phyloP scores from a whole-genome alignment of 2,888 invertebrate species.

The Rhagium mordax region DNA sequence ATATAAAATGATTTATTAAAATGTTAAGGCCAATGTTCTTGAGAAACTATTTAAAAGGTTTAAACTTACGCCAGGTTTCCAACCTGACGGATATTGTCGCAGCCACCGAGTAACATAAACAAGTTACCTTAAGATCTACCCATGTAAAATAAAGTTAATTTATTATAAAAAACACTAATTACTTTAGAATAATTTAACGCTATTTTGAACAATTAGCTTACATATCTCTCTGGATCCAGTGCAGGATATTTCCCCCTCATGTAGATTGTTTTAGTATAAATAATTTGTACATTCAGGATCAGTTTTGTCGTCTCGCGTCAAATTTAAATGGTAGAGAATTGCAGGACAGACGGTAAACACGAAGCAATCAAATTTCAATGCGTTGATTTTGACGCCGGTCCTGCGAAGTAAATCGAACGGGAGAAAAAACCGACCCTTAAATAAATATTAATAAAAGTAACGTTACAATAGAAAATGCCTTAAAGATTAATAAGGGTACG shows the following conservation, averaged over 20 bases:
- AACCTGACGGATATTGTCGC: not conserved
- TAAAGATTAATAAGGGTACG: constrained; percentile 41
- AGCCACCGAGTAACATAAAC: constrained; percentile 21
- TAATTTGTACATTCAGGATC: constrained; percentile 37
- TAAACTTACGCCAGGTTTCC: not conserved
- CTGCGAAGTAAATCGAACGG: too few relatives aligned
- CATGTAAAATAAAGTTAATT: constrained; percentile 15
- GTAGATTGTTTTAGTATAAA: constrained; percentile 24
- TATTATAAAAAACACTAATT: constrained; percentile 32
- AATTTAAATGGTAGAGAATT: too few relatives aligned
- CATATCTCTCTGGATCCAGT: constrained; percentile 28
- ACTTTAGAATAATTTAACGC: constrained; percentile 32
- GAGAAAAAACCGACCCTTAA: too few relatives aligned
- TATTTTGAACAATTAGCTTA: constrained; percentile 34
- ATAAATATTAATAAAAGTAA: constrained; percentile 8
- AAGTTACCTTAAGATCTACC: not conserved
- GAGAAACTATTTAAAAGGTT: too few relatives aligned
- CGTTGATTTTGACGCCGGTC: too few relatives aligned
- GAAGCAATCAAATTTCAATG: too few relatives aligned
- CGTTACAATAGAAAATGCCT: constrained; percentile 23
- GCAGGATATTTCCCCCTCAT: constrained; percentile 2
- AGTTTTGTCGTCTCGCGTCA: too few relatives aligned
- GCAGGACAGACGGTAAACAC: too few relatives aligned
- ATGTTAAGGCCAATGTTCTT: too few relatives aligned
- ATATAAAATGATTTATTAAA: too few relatives aligned